These are phyloP conservation scores for Ctena decussata DNA, from an alignment of 2,888 invertebrate genomes.

Conservation along the genomic window DNA sequence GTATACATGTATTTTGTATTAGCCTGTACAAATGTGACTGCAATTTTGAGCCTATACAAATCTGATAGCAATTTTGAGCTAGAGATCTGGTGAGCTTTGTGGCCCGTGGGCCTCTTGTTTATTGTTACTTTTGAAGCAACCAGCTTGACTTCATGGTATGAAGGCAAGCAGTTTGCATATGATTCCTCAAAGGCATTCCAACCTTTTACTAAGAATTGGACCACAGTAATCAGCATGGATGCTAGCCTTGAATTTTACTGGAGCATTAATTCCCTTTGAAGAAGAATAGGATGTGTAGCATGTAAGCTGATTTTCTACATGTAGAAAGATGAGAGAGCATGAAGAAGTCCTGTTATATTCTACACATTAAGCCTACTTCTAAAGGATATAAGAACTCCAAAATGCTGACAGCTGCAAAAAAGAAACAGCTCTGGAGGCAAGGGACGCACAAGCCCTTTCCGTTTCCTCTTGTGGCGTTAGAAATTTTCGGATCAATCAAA, in stretches of 20 bases:
- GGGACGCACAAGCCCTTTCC: conserved; percentile 30
- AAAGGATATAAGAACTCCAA: too few relatives aligned
- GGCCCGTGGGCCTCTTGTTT: too few relatives aligned
- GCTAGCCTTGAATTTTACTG: conserved; percentile 1
- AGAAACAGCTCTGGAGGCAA: conserved; percentile 45
- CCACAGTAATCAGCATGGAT: too few relatives aligned
- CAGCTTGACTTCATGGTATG: too few relatives aligned
- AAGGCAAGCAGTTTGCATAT: not conserved
- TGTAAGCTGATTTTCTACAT: not conserved
- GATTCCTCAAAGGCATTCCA: not conserved
- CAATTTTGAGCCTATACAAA: too few relatives aligned
- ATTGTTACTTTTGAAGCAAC: too few relatives aligned
- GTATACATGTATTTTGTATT: too few relatives aligned
- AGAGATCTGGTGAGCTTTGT: too few relatives aligned
- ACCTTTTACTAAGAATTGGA: not conserved
- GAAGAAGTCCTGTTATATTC: not conserved
- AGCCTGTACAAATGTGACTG: too few relatives aligned
- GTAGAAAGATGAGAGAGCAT: not conserved
- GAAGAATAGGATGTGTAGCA: not conserved
- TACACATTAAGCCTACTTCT: not conserved
- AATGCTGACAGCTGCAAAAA: not conserved
- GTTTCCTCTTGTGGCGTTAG: conserved; percentile 17
- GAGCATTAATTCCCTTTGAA: not conserved
- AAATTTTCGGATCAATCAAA: not conserved
- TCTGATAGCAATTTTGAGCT: too few relatives aligned